Evolutionary conservation across 2,797 vertebrate genomes (phyloP).

Genomic region (Nyctibius grandis): DNA sequence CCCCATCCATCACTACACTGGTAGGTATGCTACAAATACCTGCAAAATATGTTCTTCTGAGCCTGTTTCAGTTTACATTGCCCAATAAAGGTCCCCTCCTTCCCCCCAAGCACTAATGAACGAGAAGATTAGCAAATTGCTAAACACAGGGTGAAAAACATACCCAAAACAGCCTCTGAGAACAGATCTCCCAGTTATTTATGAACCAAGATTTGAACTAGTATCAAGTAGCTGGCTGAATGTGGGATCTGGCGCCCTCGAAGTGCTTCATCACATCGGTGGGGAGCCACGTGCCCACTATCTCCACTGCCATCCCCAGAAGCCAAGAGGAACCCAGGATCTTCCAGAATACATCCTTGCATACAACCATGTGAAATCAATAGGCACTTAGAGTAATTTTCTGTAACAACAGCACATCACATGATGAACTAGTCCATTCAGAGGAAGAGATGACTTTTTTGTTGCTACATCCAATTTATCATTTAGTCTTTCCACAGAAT

Average conservation of each 20-base stretch:
- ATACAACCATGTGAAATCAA: conserved; percentile 9
- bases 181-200: not conserved
- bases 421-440: not conserved
- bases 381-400: conserved; percentile 3
- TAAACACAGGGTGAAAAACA: not conserved
- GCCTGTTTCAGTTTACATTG: not conserved
- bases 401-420: not conserved
- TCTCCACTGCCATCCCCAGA: not conserved
- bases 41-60: not conserved
- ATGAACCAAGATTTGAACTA: not conserved
- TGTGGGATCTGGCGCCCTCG: not conserved
- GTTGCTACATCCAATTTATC: not conserved
- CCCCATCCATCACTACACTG: not conserved
- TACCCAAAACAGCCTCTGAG: not conserved
- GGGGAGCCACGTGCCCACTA: accelerated
- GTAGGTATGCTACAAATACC: not conserved
- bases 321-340: not conserved
- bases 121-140: not conserved
- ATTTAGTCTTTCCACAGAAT: not conserved
- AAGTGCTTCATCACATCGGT: accelerated
- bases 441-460: not conserved
- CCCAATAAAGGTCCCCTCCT: not conserved
- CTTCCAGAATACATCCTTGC: not conserved
- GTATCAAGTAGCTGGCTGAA: not conserved
- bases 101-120: not conserved